Evolutionary conservation across 2,888 invertebrate species (phyloP), one percentile per base, ranked within the genome.

Genomic region (Laothoe populi): DNA sequence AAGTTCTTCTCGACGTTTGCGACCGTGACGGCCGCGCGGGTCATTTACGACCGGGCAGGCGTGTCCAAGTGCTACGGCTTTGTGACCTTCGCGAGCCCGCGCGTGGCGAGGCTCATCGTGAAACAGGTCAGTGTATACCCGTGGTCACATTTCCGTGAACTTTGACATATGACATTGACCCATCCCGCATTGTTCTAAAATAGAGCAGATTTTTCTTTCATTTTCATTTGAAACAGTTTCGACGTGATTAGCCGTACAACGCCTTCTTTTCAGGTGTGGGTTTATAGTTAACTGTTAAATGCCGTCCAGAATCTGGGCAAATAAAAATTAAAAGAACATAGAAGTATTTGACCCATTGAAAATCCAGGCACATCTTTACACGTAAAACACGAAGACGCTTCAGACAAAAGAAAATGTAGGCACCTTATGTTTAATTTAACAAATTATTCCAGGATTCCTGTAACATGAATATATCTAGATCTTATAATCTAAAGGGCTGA

Each of bases 11-110:
- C 98, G 66, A 95, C 96, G 59, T 97, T 97, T 78, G 98, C 98
- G 60, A 96, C 97, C 60, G 97, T 97, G 42, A 98, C 96, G 72
- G 97, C 97, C 57, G 98, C 98, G 60, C 98, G 99, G 92, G 98
- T 99, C 71, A 99, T 99, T 70, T 96, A 97, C 75, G 98, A 99
- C 86, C 94, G 98, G 75, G 98, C 98, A 68, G 99, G 99, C 3
- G 97, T 98, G 21, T 98, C 98, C 68, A 98, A 98, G 90, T 98
- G 98, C 69, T 98, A 98, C 83, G 97, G 97, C 3, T 97, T 97
- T 89, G 96, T 97, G 62, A 96, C 96, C 0, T 93, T 93, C 66
- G 93, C 92, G 13, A 93, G 92, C 63, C 93, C 93, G 4, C 81
- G 93, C 67, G 93, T 93, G 42, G 93, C 93, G 19, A 85, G 92